phyloP scores from a whole-genome alignment of 2,797 vertebrate genomes.

The Harpagifer antarcticus region DNA sequence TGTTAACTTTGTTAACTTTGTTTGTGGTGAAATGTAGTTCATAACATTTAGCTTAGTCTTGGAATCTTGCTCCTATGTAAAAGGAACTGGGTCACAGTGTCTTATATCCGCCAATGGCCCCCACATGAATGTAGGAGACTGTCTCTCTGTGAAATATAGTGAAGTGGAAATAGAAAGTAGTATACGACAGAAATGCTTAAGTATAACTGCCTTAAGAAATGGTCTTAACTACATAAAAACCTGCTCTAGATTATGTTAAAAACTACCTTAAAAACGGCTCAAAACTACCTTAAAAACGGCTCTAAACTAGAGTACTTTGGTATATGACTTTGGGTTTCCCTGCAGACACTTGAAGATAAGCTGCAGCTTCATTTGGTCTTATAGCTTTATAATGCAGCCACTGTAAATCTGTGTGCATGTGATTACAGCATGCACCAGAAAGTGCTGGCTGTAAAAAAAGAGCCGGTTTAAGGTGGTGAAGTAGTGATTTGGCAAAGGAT shows the following conservation, averaged over 20 bases:
- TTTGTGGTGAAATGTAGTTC: not conserved
- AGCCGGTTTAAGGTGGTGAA: slow-evolving; percentile 43
- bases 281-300: too few relatives aligned
- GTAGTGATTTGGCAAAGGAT: slow-evolving; percentile 27
- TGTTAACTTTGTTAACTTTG: not conserved
- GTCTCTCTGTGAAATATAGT: not conserved
- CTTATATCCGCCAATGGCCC: not conserved
- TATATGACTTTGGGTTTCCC: not conserved
- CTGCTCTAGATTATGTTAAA: too few relatives aligned
- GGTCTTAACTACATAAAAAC: too few relatives aligned
- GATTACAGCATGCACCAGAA: slow-evolving; percentile 22
- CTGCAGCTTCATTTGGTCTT: slow-evolving; percentile 10
- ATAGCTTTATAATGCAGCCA: slow-evolving; percentile 7
- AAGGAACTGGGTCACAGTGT: not conserved
- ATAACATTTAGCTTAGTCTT: too few relatives aligned
- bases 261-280: too few relatives aligned
- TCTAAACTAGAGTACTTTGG: not conserved
- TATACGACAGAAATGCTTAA: not conserved
- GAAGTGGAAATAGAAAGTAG: not conserved
- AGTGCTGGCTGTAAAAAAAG: slow-evolving; percentile 22
- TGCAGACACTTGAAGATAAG: slow-evolving; percentile 7
- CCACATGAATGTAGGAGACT: not conserved
- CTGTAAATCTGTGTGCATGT: slow-evolving; percentile 29
- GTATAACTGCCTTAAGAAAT: not conserved
- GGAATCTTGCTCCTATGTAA: not conserved